Conservation (phyloP, 2,113 vertebrate species). For the Dasyornis broadbenti region DNA sequence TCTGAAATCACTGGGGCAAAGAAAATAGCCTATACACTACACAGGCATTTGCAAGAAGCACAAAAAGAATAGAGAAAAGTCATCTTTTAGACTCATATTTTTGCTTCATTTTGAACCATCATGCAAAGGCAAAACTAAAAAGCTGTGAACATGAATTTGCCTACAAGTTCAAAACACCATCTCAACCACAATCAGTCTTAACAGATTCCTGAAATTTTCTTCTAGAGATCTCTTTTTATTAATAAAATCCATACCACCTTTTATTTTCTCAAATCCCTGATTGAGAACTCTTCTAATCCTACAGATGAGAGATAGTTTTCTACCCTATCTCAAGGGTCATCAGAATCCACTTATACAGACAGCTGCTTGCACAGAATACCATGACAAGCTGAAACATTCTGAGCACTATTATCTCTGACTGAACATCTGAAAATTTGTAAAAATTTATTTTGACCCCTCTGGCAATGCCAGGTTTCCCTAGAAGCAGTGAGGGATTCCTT, state of each 20-base stretch:
- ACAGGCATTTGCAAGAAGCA: neutral
- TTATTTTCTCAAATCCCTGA: neutral
- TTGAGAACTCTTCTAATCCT: neutral
- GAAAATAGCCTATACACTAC: neutral
- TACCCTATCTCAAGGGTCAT: neutral
- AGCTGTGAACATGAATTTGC: neutral
- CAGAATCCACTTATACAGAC: neutral
- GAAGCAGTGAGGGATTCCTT: neutral
- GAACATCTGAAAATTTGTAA: neutral
- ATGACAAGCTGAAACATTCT: neutral
- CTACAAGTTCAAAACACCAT: neutral
- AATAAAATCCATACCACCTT: neutral
- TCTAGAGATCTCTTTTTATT: neutral
- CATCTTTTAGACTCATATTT: neutral
- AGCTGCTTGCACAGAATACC: neutral
- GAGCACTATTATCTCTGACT: neutral
- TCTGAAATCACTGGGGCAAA: neutral
- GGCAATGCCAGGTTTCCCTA: neutral
- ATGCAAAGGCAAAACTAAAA: neutral
- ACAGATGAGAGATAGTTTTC: neutral
- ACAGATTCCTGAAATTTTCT: neutral
- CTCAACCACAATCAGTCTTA: neutral
- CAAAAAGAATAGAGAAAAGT: neutral
- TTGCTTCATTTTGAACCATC: neutral
- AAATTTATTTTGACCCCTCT: neutral